These are phyloP conservation scores for Pipa parva DNA, from an alignment of 2,113 vertebrate species.

Conservation along the genomic window DNA sequence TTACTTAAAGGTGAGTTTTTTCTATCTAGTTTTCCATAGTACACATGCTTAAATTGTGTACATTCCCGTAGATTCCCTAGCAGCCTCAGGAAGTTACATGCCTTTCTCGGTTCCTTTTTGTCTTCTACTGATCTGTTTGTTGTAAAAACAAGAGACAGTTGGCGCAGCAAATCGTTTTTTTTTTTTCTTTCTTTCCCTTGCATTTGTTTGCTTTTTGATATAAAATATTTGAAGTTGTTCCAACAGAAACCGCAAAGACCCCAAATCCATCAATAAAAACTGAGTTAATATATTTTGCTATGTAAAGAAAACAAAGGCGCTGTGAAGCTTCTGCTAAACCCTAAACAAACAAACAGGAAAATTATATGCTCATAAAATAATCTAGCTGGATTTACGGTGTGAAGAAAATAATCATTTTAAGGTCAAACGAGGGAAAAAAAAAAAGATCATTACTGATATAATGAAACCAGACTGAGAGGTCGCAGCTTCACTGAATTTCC, in stretches of 20 bases:
- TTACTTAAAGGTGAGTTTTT: too few relatives aligned
- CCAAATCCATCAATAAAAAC: conserved; percentile 32
- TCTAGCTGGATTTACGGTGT: neutral
- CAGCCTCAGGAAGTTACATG: too few relatives aligned
- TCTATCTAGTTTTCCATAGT: too few relatives aligned
- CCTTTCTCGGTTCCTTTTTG: too few relatives aligned
- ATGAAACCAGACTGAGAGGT: neutral
- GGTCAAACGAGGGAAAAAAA: neutral
- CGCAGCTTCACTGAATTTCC: neutral
- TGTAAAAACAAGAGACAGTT: neutral
- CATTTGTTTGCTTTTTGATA: neutral
- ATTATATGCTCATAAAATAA: neutral
- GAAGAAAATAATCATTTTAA: neutral
- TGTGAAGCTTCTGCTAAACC: neutral
- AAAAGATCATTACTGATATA: too few relatives aligned
- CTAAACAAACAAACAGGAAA: neutral
- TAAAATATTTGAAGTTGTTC: neutral
- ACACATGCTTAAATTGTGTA: too few relatives aligned
- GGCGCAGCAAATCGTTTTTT: neutral
- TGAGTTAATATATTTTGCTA: neutral
- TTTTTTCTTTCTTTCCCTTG: neutral
- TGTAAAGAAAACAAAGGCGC: neutral
- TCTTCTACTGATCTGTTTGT: neutral
- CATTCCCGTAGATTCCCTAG: too few relatives aligned
- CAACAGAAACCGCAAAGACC: neutral